Conservation (phyloP, 2,113 vertebrate species). For the Microtus richardsoni region DNA sequence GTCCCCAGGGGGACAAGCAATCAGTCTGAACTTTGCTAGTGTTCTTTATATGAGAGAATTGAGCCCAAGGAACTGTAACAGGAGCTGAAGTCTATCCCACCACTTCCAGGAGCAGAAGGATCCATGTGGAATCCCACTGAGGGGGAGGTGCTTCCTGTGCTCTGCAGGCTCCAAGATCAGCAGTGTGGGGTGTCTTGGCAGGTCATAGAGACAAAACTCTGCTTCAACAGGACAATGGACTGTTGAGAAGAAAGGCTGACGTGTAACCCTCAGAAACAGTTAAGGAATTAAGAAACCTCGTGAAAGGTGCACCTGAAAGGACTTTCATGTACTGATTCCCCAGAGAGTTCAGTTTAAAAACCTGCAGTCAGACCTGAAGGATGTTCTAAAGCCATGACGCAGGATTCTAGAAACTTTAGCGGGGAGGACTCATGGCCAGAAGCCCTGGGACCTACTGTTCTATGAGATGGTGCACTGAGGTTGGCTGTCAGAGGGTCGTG, state of each 20-base stretch:
- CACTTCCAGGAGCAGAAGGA: neutral
- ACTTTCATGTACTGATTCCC: neutral
- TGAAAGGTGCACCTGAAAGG: fast-evolving
- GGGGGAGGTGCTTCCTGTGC: fast-evolving
- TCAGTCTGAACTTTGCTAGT: neutral
- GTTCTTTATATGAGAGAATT: neutral
- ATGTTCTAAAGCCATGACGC: neutral
- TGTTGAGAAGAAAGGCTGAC: neutral
- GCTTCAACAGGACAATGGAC: neutral
- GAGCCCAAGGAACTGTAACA: too few species aligned
- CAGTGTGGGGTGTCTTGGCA: fast-evolving
- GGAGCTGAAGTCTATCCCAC: neutral
- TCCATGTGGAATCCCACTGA: fast-evolving
- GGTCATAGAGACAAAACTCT: neutral
- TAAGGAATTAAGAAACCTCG: neutral
- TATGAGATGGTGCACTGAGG: neutral
- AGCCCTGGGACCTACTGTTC: neutral
- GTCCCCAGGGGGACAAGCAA: neutral
- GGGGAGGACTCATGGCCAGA: too few species aligned
- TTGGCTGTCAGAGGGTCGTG: fast-evolving
- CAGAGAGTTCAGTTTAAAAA: neutral
- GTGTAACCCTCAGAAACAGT: neutral
- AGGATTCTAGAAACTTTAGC: neutral
- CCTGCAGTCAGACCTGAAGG: neutral
- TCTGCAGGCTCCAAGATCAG: fast-evolving